These are phyloP conservation scores for Drosophila anceps DNA, from an alignment of 2,888 invertebrate genomes.

Conservation along the genomic window DNA sequence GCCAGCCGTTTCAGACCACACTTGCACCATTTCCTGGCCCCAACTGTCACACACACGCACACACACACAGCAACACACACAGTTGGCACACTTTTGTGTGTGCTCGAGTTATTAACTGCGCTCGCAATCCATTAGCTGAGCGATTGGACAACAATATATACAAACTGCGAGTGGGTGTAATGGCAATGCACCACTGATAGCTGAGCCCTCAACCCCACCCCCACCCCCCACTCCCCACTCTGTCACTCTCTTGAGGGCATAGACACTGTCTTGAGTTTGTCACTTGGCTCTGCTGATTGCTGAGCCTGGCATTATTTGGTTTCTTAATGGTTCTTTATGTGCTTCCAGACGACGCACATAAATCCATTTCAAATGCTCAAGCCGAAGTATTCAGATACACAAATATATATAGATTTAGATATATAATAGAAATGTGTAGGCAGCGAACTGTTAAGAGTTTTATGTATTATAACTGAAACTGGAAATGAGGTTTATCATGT, in stretches of 20 bases:
- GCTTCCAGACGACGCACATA: constrained; percentile 18
- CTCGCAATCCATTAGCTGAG: constrained; percentile 74
- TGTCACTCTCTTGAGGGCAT: not conserved
- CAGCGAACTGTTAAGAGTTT: not conserved
- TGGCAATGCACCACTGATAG: constrained; percentile 54
- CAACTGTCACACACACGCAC: not conserved
- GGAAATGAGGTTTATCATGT: not conserved
- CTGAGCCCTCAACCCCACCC: not conserved
- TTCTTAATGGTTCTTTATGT: constrained; percentile 41
- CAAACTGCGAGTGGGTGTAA: constrained; percentile 64
- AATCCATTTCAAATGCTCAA: constrained; percentile 21
- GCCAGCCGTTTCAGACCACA: constrained; percentile 4
- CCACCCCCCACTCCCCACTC: constrained; percentile 3
- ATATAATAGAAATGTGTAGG: not conserved
- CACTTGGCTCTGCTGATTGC: constrained; percentile 31
- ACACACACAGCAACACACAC: not conserved
- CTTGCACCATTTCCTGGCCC: not conserved
- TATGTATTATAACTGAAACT: not conserved
- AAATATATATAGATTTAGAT: not conserved
- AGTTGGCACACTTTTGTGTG: constrained; percentile 67
- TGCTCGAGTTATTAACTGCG: constrained; percentile 73
- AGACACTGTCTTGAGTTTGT: constrained; percentile 60
- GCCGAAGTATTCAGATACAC: not conserved
- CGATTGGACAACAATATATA: constrained; percentile 64
- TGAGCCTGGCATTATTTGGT: constrained; percentile 12